These are phyloP conservation scores for Toxotes lorentzi DNA, from an alignment of 2,797 vertebrate genomes.

Conservation along the genomic window DNA sequence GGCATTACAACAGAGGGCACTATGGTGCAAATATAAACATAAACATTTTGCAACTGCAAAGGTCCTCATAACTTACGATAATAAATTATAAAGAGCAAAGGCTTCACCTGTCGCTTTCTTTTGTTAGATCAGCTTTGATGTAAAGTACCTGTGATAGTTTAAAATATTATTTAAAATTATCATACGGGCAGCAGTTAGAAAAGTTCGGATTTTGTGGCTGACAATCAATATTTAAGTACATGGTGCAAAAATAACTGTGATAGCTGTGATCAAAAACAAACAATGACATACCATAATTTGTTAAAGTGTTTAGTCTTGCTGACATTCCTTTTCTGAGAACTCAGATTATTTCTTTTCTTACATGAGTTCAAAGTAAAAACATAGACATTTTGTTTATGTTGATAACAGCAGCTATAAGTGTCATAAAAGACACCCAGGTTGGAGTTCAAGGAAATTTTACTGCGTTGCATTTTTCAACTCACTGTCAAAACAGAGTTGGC, in stretches of 20 bases:
- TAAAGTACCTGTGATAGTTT: background rate
- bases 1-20: slow-evolving; percentile 45
- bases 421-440: background rate
- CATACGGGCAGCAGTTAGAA: background rate
- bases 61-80: background rate
- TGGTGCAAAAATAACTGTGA: background rate
- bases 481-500: slow-evolving; percentile 8
- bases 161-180: background rate
- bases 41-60: background rate
- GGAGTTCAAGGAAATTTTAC: background rate
- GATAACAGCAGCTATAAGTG: background rate
- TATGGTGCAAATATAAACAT: slow-evolving; percentile 13
- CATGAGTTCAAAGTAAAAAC: background rate
- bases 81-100: background rate
- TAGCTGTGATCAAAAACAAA: background rate
- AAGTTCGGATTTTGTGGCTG: background rate
- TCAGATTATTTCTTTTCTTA: background rate
- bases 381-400: background rate
- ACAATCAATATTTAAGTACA: background rate
- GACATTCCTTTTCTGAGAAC: background rate
- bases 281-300: background rate
- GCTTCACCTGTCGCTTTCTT: background rate
- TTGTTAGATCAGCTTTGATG: background rate
- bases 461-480: background rate
- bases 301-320: background rate